Conservation (phyloP, 1,140 invertebrate genomes). For the Pantala flavescens region DNA sequence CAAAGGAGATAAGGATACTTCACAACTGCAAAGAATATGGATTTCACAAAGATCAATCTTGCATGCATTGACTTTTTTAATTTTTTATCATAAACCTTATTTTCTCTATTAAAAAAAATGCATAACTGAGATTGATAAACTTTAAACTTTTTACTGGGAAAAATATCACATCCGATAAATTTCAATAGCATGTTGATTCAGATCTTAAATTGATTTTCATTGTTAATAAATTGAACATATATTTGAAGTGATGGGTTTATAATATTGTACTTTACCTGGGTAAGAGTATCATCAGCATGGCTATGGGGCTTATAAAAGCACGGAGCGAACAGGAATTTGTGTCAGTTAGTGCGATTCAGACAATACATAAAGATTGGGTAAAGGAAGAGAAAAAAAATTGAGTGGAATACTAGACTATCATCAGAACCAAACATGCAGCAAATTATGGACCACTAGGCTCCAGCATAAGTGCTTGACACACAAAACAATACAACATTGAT, state of each 20-base stretch:
- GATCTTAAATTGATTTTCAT: too few relatives aligned
- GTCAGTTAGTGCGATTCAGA: slow-evolving; percentile 20
- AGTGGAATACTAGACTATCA: background rate
- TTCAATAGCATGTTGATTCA: too few relatives aligned
- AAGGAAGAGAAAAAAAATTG: background rate
- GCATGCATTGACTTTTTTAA: too few relatives aligned
- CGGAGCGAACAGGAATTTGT: slow-evolving; percentile 17
- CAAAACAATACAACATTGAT: background rate
- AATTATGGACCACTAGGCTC: background rate
- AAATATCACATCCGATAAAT: too few relatives aligned
- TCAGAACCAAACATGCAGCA: background rate
- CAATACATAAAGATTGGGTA: slow-evolving; percentile 12
- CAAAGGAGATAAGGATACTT: too few relatives aligned
- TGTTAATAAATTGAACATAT: background rate
- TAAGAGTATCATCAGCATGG: slow-evolving; percentile 67
- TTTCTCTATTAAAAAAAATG: too few relatives aligned
- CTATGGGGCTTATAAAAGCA: slow-evolving; percentile 50
- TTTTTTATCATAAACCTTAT: too few relatives aligned
- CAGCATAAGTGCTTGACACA: background rate
- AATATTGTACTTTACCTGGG: slow-evolving; percentile 61
- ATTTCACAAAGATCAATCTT: too few relatives aligned
- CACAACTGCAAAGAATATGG: too few relatives aligned
- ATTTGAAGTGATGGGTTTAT: slow-evolving; percentile 10
- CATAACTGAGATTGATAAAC: too few relatives aligned
- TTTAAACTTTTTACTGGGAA: too few relatives aligned